These are phyloP conservation scores for Latrodectus elegans DNA, from an alignment of 2,888 invertebrate genomes.

Conservation along the genomic window DNA sequence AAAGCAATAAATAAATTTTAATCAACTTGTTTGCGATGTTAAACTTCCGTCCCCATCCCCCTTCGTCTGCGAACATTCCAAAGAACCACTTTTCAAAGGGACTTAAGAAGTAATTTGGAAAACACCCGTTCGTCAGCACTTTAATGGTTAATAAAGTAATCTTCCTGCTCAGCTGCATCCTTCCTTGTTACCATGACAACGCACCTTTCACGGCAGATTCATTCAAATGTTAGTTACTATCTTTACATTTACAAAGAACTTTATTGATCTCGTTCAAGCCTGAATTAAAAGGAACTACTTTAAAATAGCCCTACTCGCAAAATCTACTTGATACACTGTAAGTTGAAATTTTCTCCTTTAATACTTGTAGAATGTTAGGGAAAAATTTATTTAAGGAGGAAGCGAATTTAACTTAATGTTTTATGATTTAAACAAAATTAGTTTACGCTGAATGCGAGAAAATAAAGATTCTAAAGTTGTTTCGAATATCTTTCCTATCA, in stretches of 20 bases:
- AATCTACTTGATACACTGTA: background rate
- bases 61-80: background rate
- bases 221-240: background rate
- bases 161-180: slow-evolving; percentile 28
- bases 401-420: too few relatives aligned
- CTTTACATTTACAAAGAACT: background rate
- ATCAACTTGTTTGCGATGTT: slow-evolving; percentile 20
- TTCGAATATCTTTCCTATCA: too few relatives aligned
- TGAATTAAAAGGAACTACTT: background rate
- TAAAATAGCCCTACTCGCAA: background rate
- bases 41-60: background rate
- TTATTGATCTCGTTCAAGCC: background rate
- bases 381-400: too few relatives aligned
- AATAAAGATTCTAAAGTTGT: too few relatives aligned
- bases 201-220: background rate
- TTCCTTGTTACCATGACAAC: slow-evolving; percentile 27
- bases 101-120: slow-evolving; percentile 41
- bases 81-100: slow-evolving; percentile 32
- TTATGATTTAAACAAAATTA: too few relatives aligned
- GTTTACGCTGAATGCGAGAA: too few relatives aligned
- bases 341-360: too few relatives aligned
- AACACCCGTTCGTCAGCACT: slow-evolving; percentile 47
- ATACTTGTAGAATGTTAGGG: too few relatives aligned
- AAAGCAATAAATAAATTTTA: slow-evolving; percentile 53
- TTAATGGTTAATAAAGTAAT: slow-evolving; percentile 54